Evolutionary conservation across 2,797 vertebrate genomes (phyloP), one percentile per base, ranked within the genome.

Genomic region (Microctenopoma steveboyesi): DNA sequence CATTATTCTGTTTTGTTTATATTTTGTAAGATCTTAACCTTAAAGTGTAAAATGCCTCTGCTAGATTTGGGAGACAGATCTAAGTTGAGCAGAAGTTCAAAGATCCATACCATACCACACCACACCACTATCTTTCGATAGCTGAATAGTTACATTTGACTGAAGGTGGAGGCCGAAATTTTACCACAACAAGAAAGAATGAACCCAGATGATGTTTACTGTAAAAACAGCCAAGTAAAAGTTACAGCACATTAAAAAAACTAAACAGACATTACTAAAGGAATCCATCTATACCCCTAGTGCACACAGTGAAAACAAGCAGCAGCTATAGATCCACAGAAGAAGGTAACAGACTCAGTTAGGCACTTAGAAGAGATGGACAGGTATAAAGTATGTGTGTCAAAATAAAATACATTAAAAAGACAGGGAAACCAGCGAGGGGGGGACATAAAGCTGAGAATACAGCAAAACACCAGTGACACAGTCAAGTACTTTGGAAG

Each of bases 181-280:
- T 33, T 7, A 33, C 30, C 11, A 12, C 37, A 10, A 39, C 37
- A 1, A 59, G 3, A 28, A 11, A 7, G 3, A 25, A 1, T 66
- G 28, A 79, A 67, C 49, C 74, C 64, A 65, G 57, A 78, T 77
- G 22, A 55, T 37, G 33, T 92, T 92, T 92, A 92, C 82, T 92
- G 85, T 88, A 91, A 92, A 92, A 89, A 91, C 64, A 69, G 52
- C 69, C 0, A 45, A 74, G 50, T 77, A 78, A 88, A 85, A 78
- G 61, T 81, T 79, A 90, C 69, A 76, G 72, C 48, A 85, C 74
- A 57, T 79, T 66, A 64, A 67, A 60, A 22, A 62, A 60, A 47
- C 30, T n/a, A 73, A 60, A 78, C 46, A 15, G 43, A 75, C 57
- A 64, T 39, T 15, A 28, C 15, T 50, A 16, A 51, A 68, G 72